Evolutionary conservation across 2,113 vertebrate species (phyloP).

Genomic region (Cheirogaleus medius): DNA sequence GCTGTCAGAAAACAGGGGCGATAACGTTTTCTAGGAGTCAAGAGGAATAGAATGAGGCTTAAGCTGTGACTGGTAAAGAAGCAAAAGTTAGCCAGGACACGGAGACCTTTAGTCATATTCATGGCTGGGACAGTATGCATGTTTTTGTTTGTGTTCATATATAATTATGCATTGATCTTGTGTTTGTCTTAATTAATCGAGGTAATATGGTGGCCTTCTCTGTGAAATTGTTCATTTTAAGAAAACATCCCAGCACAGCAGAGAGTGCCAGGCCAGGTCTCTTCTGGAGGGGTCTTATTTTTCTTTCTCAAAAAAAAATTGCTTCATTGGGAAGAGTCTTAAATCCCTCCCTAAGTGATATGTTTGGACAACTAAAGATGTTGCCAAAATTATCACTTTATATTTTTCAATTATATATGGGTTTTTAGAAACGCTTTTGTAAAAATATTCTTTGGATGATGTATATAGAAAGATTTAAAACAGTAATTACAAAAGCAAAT

Average conservation of each 20-base stretch:
- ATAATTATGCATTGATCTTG: neutral
- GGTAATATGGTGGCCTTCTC: neutral
- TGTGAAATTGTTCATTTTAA: slow-evolving; percentile 8
- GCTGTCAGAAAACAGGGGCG: neutral
- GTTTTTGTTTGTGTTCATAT: neutral
- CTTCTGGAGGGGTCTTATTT: neutral
- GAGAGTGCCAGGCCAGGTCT: neutral
- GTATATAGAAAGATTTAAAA: neutral
- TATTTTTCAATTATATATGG: neutral
- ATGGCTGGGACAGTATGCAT: neutral
- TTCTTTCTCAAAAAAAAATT: neutral
- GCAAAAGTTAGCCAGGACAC: neutral
- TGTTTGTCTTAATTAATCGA: neutral
- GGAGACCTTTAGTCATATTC: neutral
- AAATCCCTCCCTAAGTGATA: neutral
- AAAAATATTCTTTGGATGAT: neutral
- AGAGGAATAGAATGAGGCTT: neutral
- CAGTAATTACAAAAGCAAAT: neutral
- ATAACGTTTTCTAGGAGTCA: neutral
- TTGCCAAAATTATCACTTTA: neutral
- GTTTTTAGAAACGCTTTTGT: neutral
- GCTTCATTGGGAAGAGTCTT: neutral
- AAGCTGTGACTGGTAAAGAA: neutral
- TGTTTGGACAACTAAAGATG: neutral
- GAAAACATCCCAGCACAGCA: neutral